Percentiles rank a stretch among this genome's conserved stretches.
Evolutionary conservation across 1,140 invertebrate species (phyloP).

Genomic region (Pseudobourletiella spinata): DNA sequence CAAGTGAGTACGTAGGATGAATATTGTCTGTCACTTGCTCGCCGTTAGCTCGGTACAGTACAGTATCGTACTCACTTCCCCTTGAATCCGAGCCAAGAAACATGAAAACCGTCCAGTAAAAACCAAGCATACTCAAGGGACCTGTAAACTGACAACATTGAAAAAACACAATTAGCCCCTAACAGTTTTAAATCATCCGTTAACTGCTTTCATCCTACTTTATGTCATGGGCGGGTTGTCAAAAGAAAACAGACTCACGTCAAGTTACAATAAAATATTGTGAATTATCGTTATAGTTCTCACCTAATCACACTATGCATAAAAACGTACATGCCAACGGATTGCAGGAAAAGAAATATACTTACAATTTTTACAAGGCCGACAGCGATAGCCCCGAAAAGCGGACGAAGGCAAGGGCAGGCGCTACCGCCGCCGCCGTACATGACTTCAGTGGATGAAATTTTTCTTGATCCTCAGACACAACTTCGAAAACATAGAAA

Average conservation of each 20-base stretch:
- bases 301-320: no score
- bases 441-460: background rate
- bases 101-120: constrained; percentile 8
- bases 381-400: background rate
- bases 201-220: no score
- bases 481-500: no score
- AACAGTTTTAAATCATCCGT: no score
- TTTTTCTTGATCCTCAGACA: background rate
- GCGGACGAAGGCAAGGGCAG: background rate
- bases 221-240: no score
- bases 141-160: background rate
- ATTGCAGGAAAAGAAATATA: no score
- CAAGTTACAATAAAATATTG: no score
- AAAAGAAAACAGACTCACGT: no score
- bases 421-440: background rate
- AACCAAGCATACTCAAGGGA: background rate
- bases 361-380: constrained; percentile 4
- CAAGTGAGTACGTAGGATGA: background rate
- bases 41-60: background rate
- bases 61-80: background rate
- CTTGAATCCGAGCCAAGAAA: background rate
- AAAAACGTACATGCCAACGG: no score
- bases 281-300: no score
- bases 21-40: background rate
- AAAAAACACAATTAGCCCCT: no score